These are phyloP conservation scores for Squalus acanthias DNA, from an alignment of 2,797 vertebrate genomes.

Conservation along the genomic window DNA sequence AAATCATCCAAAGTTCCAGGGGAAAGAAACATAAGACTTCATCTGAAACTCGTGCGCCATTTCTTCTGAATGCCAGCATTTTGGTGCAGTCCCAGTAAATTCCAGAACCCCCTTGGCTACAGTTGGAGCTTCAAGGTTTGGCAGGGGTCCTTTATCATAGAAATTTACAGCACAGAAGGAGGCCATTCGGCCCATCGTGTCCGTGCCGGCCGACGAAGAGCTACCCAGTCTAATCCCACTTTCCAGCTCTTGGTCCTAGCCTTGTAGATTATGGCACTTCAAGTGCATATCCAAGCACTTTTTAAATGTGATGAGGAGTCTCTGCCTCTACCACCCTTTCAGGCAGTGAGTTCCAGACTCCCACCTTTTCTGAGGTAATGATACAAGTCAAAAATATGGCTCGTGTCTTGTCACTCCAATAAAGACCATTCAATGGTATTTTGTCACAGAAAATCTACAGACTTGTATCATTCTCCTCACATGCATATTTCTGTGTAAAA, in stretches of 20 bases:
- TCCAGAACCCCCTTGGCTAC: background rate
- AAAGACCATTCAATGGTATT: background rate
- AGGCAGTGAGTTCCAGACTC: too few relatives aligned
- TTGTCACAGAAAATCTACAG: background rate
- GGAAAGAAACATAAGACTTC: background rate
- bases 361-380: background rate
- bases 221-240: too few relatives aligned
- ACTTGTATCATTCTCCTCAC: background rate
- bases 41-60: background rate
- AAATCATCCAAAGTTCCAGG: background rate
- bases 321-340: too few relatives aligned
- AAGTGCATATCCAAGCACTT: too few relatives aligned
- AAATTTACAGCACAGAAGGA: too few relatives aligned
- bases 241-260: too few relatives aligned
- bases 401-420: background rate
- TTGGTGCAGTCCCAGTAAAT: background rate
- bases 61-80: background rate
- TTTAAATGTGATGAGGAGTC: too few relatives aligned
- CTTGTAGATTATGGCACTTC: too few relatives aligned
- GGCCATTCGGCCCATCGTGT: too few relatives aligned
- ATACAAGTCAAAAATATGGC: background rate
- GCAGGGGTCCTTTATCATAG: background rate
- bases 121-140: background rate
- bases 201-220: too few relatives aligned
- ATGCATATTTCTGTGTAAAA: background rate